Percentiles rank a stretch among this genome's conserved stretches.
Conservation (phyloP, 2,113 vertebrate genomes). For the Cinclus mexicanus region DNA sequence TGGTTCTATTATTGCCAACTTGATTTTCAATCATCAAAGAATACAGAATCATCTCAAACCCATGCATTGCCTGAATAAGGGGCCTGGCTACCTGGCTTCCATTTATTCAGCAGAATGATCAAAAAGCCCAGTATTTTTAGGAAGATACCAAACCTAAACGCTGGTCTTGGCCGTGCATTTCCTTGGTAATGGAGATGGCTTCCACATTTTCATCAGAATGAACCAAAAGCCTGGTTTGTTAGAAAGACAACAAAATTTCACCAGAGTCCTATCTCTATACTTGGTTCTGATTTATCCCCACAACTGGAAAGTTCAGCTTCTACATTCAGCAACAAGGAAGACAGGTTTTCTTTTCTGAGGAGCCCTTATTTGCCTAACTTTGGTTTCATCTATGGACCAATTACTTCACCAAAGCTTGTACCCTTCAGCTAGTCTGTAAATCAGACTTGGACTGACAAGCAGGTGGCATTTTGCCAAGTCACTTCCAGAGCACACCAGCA, state of each 20-base stretch:
- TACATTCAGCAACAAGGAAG: background rate
- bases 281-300: background rate
- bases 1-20: background rate
- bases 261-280: background rate
- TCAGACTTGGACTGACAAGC: background rate
- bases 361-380: background rate
- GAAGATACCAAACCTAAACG: background rate
- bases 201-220: background rate
- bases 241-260: background rate
- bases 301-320: background rate
- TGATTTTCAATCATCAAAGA: background rate
- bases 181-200: background rate
- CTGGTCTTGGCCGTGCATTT: background rate
- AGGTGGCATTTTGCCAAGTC: background rate
- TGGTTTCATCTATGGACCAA: background rate
- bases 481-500: background rate
- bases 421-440: background rate
- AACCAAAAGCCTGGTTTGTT: background rate
- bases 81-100: background rate
- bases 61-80: fast-evolving
- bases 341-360: background rate
- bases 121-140: background rate
- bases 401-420: background rate
- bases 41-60: background rate
- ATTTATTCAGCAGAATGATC: background rate